Conservation (phyloP, 1,140 invertebrate species). For the Amyelois transitella region DNA sequence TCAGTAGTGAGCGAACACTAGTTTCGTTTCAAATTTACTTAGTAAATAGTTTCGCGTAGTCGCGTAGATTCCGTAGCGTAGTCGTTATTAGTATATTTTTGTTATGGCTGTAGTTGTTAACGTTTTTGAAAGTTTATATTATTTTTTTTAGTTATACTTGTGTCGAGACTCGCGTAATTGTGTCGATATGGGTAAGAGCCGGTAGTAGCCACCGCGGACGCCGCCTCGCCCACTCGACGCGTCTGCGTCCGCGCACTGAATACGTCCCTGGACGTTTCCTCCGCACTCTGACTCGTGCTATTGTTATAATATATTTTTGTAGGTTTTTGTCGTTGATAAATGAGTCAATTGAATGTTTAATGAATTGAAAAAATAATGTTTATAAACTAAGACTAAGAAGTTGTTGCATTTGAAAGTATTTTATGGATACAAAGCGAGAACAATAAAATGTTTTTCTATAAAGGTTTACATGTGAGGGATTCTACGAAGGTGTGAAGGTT, state of each 20-base stretch:
- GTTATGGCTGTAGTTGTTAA: constrained; percentile 73
- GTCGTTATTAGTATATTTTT: constrained; percentile 71
- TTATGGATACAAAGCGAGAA: constrained; percentile 71
- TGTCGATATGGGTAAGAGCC: constrained; percentile 41
- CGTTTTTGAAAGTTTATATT: constrained; percentile 71
- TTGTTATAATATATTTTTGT: constrained; percentile 73
- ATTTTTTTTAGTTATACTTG: constrained; percentile 53
- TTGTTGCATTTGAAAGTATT: constrained; percentile 74
- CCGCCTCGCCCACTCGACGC: too few species aligned
- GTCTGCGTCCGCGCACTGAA: constrained; percentile 25
- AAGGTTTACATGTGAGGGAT: constrained; percentile 68
- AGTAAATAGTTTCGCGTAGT: constrained; percentile 65
- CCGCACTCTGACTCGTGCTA: constrained; percentile 64
- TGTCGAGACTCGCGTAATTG: constrained; percentile 42
- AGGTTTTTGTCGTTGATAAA: constrained; percentile 72
- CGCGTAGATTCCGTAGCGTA: constrained; percentile 65
- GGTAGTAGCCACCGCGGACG: constrained; percentile 2
- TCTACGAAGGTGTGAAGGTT: constrained; percentile 52
- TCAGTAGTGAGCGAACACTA: constrained; percentile 63
- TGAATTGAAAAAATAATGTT: constrained; percentile 70
- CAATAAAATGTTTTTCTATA: constrained; percentile 72
- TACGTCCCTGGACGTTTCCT: constrained; percentile 35
- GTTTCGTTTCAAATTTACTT: constrained; percentile 66
- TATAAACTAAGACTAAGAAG: constrained; percentile 70
- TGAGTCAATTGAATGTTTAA: constrained; percentile 74